Evolutionary conservation across 2,113 vertebrate genomes (phyloP).

Genomic region (Myocastor coypus): DNA sequence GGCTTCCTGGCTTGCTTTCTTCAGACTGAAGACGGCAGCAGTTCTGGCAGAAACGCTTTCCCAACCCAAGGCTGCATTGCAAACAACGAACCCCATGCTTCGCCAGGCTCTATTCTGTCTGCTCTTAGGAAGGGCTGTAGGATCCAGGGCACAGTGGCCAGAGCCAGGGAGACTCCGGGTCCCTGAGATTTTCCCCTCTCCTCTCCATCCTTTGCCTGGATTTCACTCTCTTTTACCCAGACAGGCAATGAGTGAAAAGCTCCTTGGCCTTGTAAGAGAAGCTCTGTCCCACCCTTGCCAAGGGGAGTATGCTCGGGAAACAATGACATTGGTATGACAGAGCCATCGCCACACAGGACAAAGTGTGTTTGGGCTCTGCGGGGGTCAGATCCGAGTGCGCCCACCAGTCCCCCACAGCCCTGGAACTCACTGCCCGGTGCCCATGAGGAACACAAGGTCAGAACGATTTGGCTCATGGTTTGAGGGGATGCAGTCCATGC

Average conservation of each 20-base stretch:
- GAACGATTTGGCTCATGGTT: background rate
- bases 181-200: background rate
- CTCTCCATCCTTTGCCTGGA: background rate
- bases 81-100: too few relatives aligned
- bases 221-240: background rate
- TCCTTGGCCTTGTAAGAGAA: background rate
- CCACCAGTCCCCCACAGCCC: background rate
- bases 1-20: background rate
- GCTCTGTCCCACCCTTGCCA: background rate
- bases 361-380: background rate
- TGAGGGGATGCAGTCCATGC: background rate
- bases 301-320: conserved; percentile 6
- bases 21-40: background rate
- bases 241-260: background rate
- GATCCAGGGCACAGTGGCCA: background rate
- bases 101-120: too few relatives aligned
- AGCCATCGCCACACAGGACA: background rate
- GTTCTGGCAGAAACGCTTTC: background rate
- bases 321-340: background rate
- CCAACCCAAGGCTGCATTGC: background rate
- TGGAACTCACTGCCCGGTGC: background rate
- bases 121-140: background rate
- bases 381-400: background rate
- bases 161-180: background rate
- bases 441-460: background rate